phyloP scores from a whole-genome alignment of 2,113 vertebrate genomes.

The Neofelis nebulosa region DNA sequence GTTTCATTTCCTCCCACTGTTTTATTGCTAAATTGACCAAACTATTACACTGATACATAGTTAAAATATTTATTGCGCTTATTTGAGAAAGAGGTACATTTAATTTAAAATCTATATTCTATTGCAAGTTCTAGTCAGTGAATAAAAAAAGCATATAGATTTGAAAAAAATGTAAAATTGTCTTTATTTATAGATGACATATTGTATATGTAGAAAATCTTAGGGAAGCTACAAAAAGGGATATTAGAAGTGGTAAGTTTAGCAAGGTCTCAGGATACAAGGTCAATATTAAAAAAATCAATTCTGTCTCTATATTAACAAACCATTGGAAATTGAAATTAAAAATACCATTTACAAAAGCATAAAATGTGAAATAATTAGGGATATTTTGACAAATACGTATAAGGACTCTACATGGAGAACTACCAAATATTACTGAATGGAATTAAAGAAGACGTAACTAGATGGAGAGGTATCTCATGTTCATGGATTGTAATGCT shows the following conservation, averaged over 20 bases:
- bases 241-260: conserved; percentile 23
- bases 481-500: not conserved
- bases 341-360: conserved; percentile 55
- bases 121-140: not conserved
- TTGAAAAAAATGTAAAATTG: conserved; percentile 48
- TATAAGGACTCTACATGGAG: not conserved
- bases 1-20: not conserved
- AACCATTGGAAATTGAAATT: conserved; percentile 47
- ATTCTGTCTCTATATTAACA: conserved; percentile 49
- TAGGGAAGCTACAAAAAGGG: conserved; percentile 39
- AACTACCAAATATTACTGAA: conserved; percentile 22
- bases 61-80: conserved; percentile 21
- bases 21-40: conserved; percentile 23
- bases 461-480: not conserved
- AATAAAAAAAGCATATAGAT: conserved; percentile 44
- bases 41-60: not conserved
- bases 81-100: conserved; percentile 36
- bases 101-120: conserved; percentile 1
- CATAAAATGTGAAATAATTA: conserved; percentile 57
- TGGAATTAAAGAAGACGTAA: conserved; percentile 47
- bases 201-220: conserved; percentile 42
- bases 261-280: conserved; percentile 55
- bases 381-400: conserved; percentile 40
- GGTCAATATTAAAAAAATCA: conserved; percentile 45
- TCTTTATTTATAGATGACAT: conserved; percentile 68